Conservation (phyloP, 2,113 vertebrate species). For the Limanda limanda region DNA sequence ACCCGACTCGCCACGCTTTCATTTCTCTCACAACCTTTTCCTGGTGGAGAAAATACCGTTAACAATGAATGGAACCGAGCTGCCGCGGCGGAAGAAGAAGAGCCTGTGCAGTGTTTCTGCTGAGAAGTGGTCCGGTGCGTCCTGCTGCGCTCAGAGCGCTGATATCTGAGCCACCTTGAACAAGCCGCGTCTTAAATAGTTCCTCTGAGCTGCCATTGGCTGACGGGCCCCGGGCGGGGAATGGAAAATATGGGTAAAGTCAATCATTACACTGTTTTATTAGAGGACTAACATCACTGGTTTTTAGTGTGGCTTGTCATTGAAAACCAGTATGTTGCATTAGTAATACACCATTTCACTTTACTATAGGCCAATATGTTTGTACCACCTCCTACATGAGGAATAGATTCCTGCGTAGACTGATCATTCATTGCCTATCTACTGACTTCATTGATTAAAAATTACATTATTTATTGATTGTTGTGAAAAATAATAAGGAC, state of each 20-base stretch:
- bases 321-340: neutral
- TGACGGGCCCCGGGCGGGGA: conserved; percentile 66
- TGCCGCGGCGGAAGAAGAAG: neutral
- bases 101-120: neutral
- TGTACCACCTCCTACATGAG: too few species aligned
- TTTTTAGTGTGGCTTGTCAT: neutral
- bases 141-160: conserved; percentile 41
- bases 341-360: neutral
- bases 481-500: too few species aligned
- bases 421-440: too few species aligned
- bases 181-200: conserved; percentile 79
- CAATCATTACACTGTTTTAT: conserved; percentile 64
- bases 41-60: conserved; percentile 12
- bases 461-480: too few species aligned
- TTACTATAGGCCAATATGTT: too few species aligned
- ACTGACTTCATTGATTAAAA: too few species aligned
- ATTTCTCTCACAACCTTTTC: conserved; percentile 69
- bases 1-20: conserved; percentile 59
- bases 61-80: neutral
- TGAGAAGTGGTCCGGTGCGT: conserved; percentile 23
- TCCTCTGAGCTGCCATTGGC: conserved; percentile 69
- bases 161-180: conserved; percentile 74
- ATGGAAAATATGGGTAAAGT: conserved; percentile 50
- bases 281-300: neutral
- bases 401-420: too few species aligned